Base-by-base conservation (phyloP, 2,888 invertebrate genomes). In the Diachrysia chrysitis region DNA sequence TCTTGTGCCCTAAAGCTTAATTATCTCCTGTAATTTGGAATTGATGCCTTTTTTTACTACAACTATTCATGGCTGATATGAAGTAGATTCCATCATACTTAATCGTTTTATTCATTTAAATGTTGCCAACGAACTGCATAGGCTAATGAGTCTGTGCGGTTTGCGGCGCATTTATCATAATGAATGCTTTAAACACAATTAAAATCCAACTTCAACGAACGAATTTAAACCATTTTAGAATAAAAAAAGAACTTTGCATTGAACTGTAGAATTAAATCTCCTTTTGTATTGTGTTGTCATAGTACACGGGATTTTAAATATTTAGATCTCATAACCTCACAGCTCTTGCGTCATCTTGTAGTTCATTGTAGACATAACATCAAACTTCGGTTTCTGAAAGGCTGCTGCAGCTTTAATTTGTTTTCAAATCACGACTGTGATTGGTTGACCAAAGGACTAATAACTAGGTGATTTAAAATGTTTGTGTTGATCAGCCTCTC, bases 81-180 rank as follows among this genome's bases (percentile, higher is more conserved):
- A n/a, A 51, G 21, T 19, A 19, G 10, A 21, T 51, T 51, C 48
- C 48, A 16, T 48, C 19, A 19, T 21, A n/a, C n/a, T n/a, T n/a
- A 51, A 51, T 51, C 48, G 12, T 17, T 17, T 19, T 12, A 21
- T 21, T 12, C 7, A 10, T 51, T 19, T 19, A 51, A 21, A 21
- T 21, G 9, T 19, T 19, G 17, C 1, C 48, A 19, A 51, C 48
- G 19, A 51, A 51, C 48, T 51, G 48, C 48, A 51, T 21, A 51
- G 48, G 48, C 21, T 51, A 51, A 51, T 51, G 48, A 51, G n/a
- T n/a, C 48, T 19, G 48, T 48, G 48, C 48, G 48, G 48, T 51
- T 21, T 21, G 48, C 21, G 48, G 48, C 48, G 48, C 48, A 51
- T 51, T 51, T 48, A 48, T 48, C 21, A 51, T 21, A 51, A 51